Evolutionary conservation across 2,113 vertebrate genomes (phyloP).

Genomic region (Pontoporia blainvillei): DNA sequence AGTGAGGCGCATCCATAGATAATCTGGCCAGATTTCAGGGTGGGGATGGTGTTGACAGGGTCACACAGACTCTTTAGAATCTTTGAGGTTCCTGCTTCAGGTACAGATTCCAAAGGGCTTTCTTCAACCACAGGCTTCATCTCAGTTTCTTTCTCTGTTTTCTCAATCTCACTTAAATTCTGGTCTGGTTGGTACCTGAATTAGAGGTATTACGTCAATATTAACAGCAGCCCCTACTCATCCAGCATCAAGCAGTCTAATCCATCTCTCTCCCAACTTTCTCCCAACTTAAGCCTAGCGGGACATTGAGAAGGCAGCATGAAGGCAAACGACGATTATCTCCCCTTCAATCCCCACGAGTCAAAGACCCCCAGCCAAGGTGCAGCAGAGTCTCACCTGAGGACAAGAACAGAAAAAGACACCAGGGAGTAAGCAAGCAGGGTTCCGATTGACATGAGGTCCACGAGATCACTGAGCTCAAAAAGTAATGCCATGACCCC

Average conservation of each 20-base stretch:
- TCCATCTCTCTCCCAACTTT: too few relatives aligned
- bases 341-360: not conserved
- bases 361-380: not conserved
- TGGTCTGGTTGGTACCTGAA: constrained; percentile 88
- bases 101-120: constrained; percentile 42
- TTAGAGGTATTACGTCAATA: rapidly evolving
- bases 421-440: not conserved
- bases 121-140: constrained; percentile 73
- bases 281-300: rapidly evolving
- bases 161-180: constrained; percentile 72
- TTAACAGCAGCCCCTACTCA: not conserved
- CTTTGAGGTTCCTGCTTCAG: constrained; percentile 62
- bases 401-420: not conserved
- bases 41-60: constrained; percentile 76
- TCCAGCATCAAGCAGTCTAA: too few relatives aligned
- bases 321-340: not conserved
- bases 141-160: constrained; percentile 78
- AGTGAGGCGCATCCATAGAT: constrained; percentile 83
- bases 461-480: not conserved
- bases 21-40: constrained; percentile 80
- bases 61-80: constrained; percentile 71
- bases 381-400: not conserved
- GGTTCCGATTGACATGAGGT: not conserved
- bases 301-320: not conserved
- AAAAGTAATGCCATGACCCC: not conserved